Evolutionary conservation across 2,797 vertebrate genomes (phyloP), one percentile per base, ranked within the genome.

Genomic region (Typhlichthys subterraneus): DNA sequence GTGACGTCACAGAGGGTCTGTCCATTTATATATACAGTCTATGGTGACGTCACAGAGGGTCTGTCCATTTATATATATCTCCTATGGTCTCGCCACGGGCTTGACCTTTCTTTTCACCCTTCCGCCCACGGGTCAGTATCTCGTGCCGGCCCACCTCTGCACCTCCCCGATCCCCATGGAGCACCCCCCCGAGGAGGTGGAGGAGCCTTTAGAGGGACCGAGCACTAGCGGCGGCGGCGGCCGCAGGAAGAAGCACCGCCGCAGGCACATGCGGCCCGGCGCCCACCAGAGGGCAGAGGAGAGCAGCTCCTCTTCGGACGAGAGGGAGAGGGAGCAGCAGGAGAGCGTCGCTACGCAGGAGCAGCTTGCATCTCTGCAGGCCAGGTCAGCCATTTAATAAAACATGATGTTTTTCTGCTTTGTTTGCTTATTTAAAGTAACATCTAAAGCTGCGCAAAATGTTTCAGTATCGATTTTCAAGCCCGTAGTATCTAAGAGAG

Each of bases 91-190:
- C 9, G 12, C 10, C 3, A 29, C 15, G 47, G 8, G 47, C 12
- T 12, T 0, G 38, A 2, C 57, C 1, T 38, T 42, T 45, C 62
- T 15, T 38, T 47, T 1, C 2, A 12, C 10, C 9, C 5, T 0
- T 50, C 47, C 3, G 1, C 12, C 12, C n/a, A 13, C 33, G 13
- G 13, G 8, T 9, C 76, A 93, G 89, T 86, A 75, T 7, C 76
- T 74, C 4, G 83, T 97, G 51, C 94, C 95, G 2, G 84, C 88
- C 10, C 52, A 87, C 72, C 89, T 96, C 33, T 94, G 93, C 84
- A 95, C 94, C 0, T 97, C 95, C 1, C 95, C 96, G 6, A 93
- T 96, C 76, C 89, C 89, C 5, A 80, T 17, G 1, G 89, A 94
- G 4, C 17, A 2, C 50, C 65, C 69, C 0, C 23, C 23, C 23